Evolutionary conservation across 2,113 vertebrate species (phyloP).

Genomic region (Petrocephalus microphthalmus): DNA sequence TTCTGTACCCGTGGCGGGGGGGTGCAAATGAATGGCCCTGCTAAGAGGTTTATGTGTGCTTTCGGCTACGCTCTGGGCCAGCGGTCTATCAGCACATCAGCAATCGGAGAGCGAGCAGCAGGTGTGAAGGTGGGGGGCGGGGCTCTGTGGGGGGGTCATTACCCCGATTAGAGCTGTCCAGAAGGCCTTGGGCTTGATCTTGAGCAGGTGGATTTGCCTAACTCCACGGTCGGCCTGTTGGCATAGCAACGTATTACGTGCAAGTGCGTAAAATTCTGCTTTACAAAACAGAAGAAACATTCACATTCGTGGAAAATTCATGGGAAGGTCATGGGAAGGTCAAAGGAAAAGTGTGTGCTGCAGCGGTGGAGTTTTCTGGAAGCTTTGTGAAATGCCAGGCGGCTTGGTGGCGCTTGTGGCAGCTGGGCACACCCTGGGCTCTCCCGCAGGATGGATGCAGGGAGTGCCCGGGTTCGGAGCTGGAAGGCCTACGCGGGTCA

Average conservation of each 20-base stretch:
- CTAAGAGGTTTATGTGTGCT: neutral
- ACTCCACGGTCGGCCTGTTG: neutral
- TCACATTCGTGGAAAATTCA: neutral
- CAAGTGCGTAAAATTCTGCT: neutral
- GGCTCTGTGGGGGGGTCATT: too few relatives aligned
- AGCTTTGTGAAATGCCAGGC: neutral
- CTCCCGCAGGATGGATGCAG: neutral
- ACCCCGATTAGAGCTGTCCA: conserved; percentile 2
- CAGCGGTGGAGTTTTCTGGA: neutral
- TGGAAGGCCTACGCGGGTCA: neutral
- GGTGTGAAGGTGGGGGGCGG: neutral
- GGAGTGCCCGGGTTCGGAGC: neutral
- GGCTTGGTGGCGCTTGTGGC: neutral
- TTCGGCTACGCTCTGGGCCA: neutral
- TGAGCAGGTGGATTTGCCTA: neutral
- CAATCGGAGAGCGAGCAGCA: neutral
- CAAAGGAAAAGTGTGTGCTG: neutral
- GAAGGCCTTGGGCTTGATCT: conserved; percentile 1
- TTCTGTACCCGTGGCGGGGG: neutral
- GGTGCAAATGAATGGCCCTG: neutral
- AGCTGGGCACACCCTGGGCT: neutral
- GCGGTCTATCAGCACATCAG: conserved; percentile 14
- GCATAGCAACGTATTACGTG: neutral
- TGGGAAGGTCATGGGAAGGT: neutral
- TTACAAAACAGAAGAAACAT: neutral